Evolutionary conservation across 2,113 vertebrate species (phyloP).

Genomic region (Equus przewalskii): DNA sequence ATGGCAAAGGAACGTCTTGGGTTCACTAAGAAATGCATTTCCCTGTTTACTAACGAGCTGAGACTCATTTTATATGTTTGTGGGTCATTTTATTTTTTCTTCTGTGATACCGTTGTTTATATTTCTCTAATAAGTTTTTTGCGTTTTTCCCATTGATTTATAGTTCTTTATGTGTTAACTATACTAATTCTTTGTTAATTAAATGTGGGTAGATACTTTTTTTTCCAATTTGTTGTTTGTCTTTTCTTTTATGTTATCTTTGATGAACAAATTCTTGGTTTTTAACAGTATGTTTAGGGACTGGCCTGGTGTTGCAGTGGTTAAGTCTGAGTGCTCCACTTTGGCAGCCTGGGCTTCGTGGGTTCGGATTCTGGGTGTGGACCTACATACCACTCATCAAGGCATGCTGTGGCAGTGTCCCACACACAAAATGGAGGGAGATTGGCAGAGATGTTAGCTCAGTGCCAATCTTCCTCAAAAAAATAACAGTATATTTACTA

Average conservation of each 20-base stretch:
- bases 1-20: not conserved
- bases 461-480: no score
- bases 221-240: not conserved
- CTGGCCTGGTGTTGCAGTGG: no score
- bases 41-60: not conserved
- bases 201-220: not conserved
- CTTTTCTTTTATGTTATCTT: conserved; percentile 4
- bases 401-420: no score
- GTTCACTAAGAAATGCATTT: not conserved
- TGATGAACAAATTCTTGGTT: not conserved
- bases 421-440: no score
- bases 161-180: not conserved
- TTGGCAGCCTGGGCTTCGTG: no score
- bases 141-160: not conserved
- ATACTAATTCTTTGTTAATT: not conserved
- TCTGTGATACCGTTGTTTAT: not conserved
- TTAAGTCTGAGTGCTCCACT: no score
- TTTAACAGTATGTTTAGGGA: not conserved
- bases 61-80: not conserved
- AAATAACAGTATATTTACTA: not conserved
- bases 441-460: no score
- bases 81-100: not conserved
- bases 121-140: not conserved
- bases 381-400: no score
- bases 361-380: no score